Evolutionary conservation across 2,888 invertebrate species (phyloP).

Genomic region (Xanthorhoe designata): DNA sequence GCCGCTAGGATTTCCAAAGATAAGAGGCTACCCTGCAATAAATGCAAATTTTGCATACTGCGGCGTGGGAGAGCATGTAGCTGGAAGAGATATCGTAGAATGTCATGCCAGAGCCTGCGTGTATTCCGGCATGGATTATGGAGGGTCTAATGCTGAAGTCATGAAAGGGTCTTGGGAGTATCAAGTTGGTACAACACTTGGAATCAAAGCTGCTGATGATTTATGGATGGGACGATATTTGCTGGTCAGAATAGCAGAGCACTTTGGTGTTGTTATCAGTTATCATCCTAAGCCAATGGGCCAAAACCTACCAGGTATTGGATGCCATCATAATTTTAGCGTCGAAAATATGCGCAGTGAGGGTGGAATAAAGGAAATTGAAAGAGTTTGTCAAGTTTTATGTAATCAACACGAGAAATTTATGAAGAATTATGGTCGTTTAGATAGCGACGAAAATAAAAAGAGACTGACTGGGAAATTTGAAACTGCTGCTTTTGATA

Average conservation of each 20-base stretch:
- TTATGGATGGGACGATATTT: conserved; percentile 95
- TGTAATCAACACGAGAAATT: conserved; percentile 85
- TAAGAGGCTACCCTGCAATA: conserved; percentile 92
- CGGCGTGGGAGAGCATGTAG: conserved; percentile 96
- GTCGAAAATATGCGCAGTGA: conserved; percentile 93
- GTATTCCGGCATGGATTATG: conserved; percentile 96
- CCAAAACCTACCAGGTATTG: conserved; percentile 94
- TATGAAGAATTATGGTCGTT: conserved; percentile 95
- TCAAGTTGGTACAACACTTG: conserved; percentile 96
- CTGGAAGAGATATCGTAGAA: conserved; percentile 97
- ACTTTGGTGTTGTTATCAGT: conserved; percentile 90
- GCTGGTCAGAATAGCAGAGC: conserved; percentile 93
- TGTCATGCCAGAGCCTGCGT: conserved; percentile 93
- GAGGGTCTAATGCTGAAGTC: conserved; percentile 98
- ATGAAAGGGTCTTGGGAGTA: conserved; percentile 98
- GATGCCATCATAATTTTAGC: conserved; percentile 96
- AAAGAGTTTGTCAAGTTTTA: conserved; percentile 93
- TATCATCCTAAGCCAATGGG: conserved; percentile 91
- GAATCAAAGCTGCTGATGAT: conserved; percentile 93
- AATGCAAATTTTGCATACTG: conserved; percentile 95
- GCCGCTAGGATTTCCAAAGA: conserved; percentile 97
- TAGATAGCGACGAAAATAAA: conserved; percentile 96
- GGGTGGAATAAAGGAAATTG: conserved; percentile 90
- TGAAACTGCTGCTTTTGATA: conserved; percentile 97
- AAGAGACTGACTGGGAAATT: conserved; percentile 96